Evolutionary conservation across 2,888 invertebrate species (phyloP).

Genomic region (Bursaphelenchus okinawaensis): DNA sequence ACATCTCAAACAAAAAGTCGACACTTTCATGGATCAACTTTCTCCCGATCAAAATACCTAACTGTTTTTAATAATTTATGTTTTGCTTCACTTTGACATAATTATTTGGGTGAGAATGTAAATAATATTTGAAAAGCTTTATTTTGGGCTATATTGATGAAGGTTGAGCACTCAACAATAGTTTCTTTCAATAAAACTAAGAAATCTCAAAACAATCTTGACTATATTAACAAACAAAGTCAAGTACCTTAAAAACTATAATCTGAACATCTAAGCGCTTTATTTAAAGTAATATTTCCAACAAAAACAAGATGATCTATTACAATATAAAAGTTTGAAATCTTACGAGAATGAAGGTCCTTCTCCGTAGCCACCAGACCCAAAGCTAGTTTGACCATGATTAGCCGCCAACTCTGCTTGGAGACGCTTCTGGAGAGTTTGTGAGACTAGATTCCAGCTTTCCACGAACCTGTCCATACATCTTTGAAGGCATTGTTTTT

Average conservation of each 20-base stretch:
- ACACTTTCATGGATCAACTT: conserved; percentile 78
- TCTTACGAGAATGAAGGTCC: conserved; percentile 29
- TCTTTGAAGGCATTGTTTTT: conserved; percentile 51
- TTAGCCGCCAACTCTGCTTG: conserved; percentile 68
- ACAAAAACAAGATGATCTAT: background rate
- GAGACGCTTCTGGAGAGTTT: conserved; percentile 77
- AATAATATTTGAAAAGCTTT: too few relatives aligned
- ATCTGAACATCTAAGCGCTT: too few relatives aligned
- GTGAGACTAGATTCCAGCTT: conserved; percentile 68
- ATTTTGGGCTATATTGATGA: too few relatives aligned
- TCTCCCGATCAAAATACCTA: conserved; percentile 30
- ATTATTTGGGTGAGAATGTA: too few relatives aligned
- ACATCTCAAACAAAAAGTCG: conserved; percentile 71
- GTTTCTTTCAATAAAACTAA: too few relatives aligned
- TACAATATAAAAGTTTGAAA: background rate
- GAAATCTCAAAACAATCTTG: too few relatives aligned
- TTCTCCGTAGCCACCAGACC: conserved; percentile 22
- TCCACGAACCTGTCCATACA: conserved; percentile 41
- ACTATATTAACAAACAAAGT: too few relatives aligned
- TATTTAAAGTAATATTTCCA: too few relatives aligned
- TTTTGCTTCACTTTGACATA: too few relatives aligned
- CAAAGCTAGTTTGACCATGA: background rate
- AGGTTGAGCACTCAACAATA: too few relatives aligned
- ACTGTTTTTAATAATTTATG: background rate
- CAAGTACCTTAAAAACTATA: too few relatives aligned